Percentiles rank a stretch among this genome's conserved stretches.
These are phyloP conservation scores for Mus spretus DNA, from an alignment of 2,797 vertebrate genomes.

Conservation along the genomic window DNA sequence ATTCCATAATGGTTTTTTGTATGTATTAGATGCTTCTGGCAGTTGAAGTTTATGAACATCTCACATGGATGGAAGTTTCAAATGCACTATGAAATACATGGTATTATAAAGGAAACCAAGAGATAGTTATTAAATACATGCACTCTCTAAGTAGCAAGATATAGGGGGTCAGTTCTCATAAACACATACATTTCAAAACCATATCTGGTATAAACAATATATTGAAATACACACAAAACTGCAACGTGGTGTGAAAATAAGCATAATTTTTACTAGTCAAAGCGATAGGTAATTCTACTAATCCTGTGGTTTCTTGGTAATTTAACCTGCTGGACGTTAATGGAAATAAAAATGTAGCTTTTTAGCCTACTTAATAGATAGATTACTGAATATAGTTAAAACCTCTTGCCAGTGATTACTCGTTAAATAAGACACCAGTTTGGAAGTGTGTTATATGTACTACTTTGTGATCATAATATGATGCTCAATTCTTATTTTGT, in stretches of 20 bases:
- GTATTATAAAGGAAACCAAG: neutral
- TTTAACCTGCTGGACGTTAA: neutral
- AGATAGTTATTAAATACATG: neutral
- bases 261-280: neutral
- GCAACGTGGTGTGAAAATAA: neutral
- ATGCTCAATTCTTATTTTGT: neutral
- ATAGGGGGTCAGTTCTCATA: neutral
- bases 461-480: neutral
- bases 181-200: neutral
- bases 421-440: neutral
- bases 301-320: neutral
- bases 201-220: neutral
- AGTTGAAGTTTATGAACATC: neutral
- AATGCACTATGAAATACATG: slow-evolving; percentile 8
- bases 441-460: neutral
- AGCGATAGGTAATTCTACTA: neutral
- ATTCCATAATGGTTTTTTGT: neutral
- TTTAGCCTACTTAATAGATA: neutral
- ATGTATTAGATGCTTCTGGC: neutral
- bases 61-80: slow-evolving; percentile 16
- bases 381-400: neutral
- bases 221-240: neutral
- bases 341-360: neutral
- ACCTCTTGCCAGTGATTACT: neutral
- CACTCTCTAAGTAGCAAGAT: neutral